Evolutionary conservation across 92 coral and sea anemone species (phyloP).

Genomic region (Blastomussa wellsi): DNA sequence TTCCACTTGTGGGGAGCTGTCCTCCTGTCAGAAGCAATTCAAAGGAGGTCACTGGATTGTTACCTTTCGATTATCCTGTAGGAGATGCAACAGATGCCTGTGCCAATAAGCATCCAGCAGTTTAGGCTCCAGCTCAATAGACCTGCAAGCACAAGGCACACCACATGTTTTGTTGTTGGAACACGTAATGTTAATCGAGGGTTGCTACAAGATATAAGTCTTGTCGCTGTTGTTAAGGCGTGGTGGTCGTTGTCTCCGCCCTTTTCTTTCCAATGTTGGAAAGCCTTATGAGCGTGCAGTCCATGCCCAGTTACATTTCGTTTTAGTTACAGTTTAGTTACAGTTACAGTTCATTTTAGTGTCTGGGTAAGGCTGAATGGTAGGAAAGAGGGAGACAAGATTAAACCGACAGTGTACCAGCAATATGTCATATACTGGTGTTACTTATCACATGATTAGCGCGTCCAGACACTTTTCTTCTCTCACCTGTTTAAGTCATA

Average conservation of each 20-base stretch:
- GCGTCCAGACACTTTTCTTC: not conserved
- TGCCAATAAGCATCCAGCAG: conserved; percentile 95
- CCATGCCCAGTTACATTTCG: too few species aligned
- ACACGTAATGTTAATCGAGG: not conserved
- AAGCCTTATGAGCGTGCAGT: too few species aligned
- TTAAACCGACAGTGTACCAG: not conserved
- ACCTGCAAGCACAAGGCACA: conserved; percentile 40
- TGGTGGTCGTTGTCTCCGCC: too few species aligned
- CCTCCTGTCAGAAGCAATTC: too few species aligned
- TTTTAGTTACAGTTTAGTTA: too few species aligned
- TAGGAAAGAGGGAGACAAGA: not conserved
- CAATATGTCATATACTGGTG: not conserved
- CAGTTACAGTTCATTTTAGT: too few species aligned
- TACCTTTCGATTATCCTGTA: conserved; percentile 80
- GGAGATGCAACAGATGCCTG: conserved; percentile 85
- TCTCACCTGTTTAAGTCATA: conserved; percentile 82
- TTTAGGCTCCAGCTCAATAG: conserved; percentile 88
- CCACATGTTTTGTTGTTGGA: not conserved
- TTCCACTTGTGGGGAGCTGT: too few species aligned
- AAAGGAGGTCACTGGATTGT: not conserved
- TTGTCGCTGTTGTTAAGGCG: too few species aligned
- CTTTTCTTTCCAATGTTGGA: too few species aligned
- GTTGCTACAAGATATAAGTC: not conserved
- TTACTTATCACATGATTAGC: not conserved
- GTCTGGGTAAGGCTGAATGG: not conserved